These are phyloP conservation scores for Rhagophthalmus giganteus DNA, from an alignment of 2,888 invertebrate genomes.

Conservation along the genomic window DNA sequence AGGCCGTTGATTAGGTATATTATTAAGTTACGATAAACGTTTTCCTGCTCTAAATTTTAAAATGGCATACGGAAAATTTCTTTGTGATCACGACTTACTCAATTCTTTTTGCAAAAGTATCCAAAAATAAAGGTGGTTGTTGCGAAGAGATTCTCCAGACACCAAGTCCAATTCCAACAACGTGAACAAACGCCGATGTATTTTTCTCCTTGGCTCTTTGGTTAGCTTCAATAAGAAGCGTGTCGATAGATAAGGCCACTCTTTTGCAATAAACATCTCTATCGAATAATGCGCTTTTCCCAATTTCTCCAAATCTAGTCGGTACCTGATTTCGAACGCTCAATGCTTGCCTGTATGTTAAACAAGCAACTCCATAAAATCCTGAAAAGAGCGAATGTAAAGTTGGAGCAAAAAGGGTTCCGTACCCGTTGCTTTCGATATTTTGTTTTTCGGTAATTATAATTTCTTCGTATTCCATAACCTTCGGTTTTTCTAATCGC, in stretches of 20 bases:
- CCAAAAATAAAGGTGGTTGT: slow-evolving; percentile 65
- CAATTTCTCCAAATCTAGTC: slow-evolving; percentile 30
- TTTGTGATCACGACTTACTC: no score
- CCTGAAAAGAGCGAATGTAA: slow-evolving; percentile 44
- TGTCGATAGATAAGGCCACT: slow-evolving; percentile 62
- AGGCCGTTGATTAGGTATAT: no score
- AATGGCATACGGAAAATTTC: no score
- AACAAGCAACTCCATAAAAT: slow-evolving; percentile 36
- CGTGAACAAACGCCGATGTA: slow-evolving; percentile 64
- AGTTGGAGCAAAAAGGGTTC: slow-evolving; percentile 56
- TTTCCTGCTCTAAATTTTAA: no score
- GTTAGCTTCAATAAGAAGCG: slow-evolving; percentile 65
- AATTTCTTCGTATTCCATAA: slow-evolving; percentile 68
- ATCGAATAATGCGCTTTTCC: slow-evolving; percentile 36
- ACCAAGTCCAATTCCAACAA: slow-evolving; percentile 69
- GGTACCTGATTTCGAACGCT: not conserved
- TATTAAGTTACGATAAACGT: no score
- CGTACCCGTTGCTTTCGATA: slow-evolving; percentile 56
- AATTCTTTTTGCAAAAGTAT: slow-evolving; percentile 66
- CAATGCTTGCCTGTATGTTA: slow-evolving; percentile 15
- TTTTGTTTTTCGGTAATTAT: slow-evolving; percentile 60
- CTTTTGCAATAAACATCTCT: slow-evolving; percentile 56
- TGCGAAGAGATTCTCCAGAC: slow-evolving; percentile 67
- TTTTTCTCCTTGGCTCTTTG: slow-evolving; percentile 58
- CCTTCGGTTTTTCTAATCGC: slow-evolving; percentile 57